phyloP scores from a whole-genome alignment of 2,797 vertebrate genomes.

The Manis crassicaudata region DNA sequence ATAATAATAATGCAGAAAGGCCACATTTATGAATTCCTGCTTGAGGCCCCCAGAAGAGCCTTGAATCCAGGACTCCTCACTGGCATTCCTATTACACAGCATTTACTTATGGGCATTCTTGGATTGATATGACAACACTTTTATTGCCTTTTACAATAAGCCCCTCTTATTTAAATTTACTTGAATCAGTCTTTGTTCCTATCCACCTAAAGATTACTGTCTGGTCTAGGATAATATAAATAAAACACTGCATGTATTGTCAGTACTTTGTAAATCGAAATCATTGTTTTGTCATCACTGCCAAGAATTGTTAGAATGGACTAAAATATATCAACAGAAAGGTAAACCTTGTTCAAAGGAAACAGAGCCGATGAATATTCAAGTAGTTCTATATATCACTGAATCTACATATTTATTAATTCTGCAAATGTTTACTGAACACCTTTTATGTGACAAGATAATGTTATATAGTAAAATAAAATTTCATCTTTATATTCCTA shows the following conservation, averaged over 20 bases:
- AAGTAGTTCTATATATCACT: not conserved
- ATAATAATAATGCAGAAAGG: not conserved
- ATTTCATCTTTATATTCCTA: slow-evolving; percentile 5
- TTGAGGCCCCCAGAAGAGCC: not conserved
- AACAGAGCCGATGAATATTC: not conserved
- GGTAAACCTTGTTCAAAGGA: slow-evolving; percentile 10
- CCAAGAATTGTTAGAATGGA: not conserved
- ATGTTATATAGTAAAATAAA: not conserved
- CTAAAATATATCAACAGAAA: slow-evolving; percentile 33
- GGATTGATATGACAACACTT: not conserved
- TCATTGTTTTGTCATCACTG: not conserved
- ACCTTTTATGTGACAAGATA: not conserved
- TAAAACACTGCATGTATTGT: not conserved
- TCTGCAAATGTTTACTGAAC: not conserved
- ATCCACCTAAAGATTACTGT: not conserved
- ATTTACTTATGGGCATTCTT: not conserved
- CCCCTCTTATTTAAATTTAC: not conserved
- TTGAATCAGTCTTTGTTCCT: slow-evolving; percentile 25
- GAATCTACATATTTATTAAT: not conserved
- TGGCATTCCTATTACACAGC: not conserved
- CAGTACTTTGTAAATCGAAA: not conserved
- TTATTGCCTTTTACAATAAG: not conserved
- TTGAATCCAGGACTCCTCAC: not conserved
- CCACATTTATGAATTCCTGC: not conserved
- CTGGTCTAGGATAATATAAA: not conserved